Conservation (phyloP, 2,888 invertebrate genomes). For the Neoscelio sp. region DNA sequence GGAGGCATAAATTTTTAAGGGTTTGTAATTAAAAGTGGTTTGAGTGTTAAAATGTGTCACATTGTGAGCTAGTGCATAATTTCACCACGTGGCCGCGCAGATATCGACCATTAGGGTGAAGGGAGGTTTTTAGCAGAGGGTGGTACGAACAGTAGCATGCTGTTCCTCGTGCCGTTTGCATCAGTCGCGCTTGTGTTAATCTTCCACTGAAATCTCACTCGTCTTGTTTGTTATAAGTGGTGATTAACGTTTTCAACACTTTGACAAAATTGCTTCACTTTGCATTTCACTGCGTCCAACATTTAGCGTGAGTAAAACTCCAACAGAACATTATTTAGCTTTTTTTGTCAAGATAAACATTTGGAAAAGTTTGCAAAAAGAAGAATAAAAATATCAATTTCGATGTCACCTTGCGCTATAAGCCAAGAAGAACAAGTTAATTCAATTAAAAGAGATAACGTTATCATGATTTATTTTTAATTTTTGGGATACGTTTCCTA, state of each 20-base stretch:
- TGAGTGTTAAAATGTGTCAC: constrained; percentile 25
- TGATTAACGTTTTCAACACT: constrained; percentile 6
- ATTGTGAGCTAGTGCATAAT: constrained; percentile 71
- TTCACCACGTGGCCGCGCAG: constrained; percentile 80
- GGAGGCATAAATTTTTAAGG: no score
- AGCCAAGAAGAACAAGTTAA: constrained; percentile 60
- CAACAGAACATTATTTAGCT: no score
- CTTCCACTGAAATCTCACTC: constrained; percentile 19
- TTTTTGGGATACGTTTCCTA: constrained; percentile 55
- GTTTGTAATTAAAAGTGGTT: constrained; percentile 28
- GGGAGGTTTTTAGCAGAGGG: constrained; percentile 72
- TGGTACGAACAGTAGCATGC: constrained; percentile 79
- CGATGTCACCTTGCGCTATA: no score
- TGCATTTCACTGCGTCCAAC: no score
- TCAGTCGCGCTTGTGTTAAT: constrained; percentile 54
- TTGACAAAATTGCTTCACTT: no score
- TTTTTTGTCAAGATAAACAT: no score
- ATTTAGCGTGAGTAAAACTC: no score
- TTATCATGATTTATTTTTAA: constrained; percentile 58
- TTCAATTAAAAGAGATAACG: constrained; percentile 56
- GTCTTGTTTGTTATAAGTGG: constrained; percentile 26
- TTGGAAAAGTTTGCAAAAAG: constrained; percentile 42
- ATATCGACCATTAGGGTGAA: constrained; percentile 76
- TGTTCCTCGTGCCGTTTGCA: constrained; percentile 76
- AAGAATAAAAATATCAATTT: neutral